These are phyloP conservation scores for Lasiurus borealis DNA, from an alignment of 2,113 vertebrate genomes.

Conservation along the genomic window DNA sequence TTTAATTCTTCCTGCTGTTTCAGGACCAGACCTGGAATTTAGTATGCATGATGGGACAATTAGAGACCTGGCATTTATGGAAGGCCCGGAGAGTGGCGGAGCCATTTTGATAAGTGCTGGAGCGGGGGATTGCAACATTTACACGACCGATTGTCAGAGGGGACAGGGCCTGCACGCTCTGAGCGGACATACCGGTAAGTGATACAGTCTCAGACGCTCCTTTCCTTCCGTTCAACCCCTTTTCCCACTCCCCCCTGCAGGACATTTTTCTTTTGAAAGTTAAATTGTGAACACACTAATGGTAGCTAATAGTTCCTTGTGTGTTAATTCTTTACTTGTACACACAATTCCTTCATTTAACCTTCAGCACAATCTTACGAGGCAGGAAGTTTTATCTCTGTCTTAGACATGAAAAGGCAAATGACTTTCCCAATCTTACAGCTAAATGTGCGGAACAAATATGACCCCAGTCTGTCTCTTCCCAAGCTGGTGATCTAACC, in stretches of 20 bases:
- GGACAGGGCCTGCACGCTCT: conserved; percentile 97
- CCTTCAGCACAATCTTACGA: not conserved
- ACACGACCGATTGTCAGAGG: conserved; percentile 97
- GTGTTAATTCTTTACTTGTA: not conserved
- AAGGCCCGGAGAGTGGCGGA: conserved; percentile 97
- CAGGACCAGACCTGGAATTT: conserved; percentile 96
- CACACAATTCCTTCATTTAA: conserved; percentile 47
- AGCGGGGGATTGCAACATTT: conserved; percentile 97
- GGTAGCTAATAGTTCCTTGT: not conserved
- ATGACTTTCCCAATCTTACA: not conserved
- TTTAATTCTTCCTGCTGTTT: conserved; percentile 78
- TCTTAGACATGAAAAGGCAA: not conserved
- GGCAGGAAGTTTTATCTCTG: not conserved
- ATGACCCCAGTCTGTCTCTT: not conserved
- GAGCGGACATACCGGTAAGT: conserved; percentile 93
- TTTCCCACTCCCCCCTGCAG: too few relatives aligned
- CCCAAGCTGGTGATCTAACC: not conserved
- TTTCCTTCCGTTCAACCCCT: too few relatives aligned
- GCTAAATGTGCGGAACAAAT: not conserved
- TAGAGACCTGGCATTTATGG: conserved; percentile 99
- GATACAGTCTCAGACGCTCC: too few relatives aligned
- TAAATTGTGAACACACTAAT: not conserved
- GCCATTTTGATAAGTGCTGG: conserved; percentile 99
- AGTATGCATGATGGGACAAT: conserved; percentile 99
- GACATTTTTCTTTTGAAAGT: conserved; percentile 56